Evolutionary conservation across 35 echinoderm and acorn worm genomes (phyloP), one percentile per base, ranked within the genome.

Genomic region (Holothuria glaberrima): DNA sequence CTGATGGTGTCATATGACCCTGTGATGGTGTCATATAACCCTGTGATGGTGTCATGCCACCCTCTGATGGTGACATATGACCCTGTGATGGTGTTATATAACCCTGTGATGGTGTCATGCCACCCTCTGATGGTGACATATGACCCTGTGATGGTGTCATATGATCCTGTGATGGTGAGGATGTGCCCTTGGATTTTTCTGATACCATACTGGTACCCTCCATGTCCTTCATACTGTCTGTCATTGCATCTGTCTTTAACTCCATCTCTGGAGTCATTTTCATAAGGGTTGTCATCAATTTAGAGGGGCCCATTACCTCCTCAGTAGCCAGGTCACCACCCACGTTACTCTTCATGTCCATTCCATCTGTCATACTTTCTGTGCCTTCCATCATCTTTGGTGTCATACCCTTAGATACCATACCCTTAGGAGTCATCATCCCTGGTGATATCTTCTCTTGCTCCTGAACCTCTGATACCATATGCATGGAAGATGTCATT

Each of bases 281-380:
- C 19, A 48, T 41, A 19, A 78, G 74, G 33, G 74, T 78, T 41
- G 74, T 48, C 74, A 78, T 78, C 21, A 78, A 48, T 35, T 24
- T 78, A 48, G 74, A 78, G 74, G 74, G 44, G 20, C 29, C 38
- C 50, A 69, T 69, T 9, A 12, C 22, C 6, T 20, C 66, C 1
- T 69, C 16, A 20, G 66, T 33, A 69, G 0, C 66, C 25, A 69
- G 2, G 22, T 69, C 22, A 24, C 66, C 66, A 69, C 19, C 66
- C 31, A 27, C 13, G 5, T 1, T 69, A 29, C 19, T 10, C 7
- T 6, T 69, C 25, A 29, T 69, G 14, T 69, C 31, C 31, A 29
- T 33, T 69, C 22, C 66, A 69, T 69, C 66, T 25, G 25, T 69
- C 25, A 33, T 25, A 29, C 66, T 18, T 12, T 24, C 10, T 29